Conservation (phyloP, 2,888 invertebrate species). For the Alloscopus bannaensis region DNA sequence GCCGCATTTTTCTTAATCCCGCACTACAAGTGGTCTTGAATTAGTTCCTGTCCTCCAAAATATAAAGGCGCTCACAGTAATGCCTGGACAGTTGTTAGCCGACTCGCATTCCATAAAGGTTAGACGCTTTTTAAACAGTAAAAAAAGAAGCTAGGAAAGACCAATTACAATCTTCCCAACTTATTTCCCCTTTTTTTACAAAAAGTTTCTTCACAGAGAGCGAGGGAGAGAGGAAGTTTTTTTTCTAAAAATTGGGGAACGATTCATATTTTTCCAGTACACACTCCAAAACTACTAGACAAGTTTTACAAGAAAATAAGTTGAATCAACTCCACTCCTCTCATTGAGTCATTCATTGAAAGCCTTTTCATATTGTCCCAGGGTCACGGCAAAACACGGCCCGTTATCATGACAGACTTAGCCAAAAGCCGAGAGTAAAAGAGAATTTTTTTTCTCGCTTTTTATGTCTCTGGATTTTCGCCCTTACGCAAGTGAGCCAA, state of each 20-base stretch:
- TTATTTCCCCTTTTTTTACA: conserved; percentile 11
- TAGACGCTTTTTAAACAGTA: no score
- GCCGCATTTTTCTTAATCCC: no score
- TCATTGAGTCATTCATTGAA: background rate
- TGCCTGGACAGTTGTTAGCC: no score
- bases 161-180: background rate
- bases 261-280: background rate
- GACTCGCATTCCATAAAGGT: no score
- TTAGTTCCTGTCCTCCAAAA: no score
- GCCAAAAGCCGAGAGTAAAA: no score
- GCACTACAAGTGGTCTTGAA: no score
- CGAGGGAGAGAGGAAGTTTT: no score
- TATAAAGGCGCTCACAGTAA: no score
- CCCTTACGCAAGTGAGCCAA: conserved; percentile 68
- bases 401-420: background rate
- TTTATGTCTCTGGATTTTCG: conserved; percentile 43
- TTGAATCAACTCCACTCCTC: conserved; percentile 7
- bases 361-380: conserved; percentile 30
- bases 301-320: conserved; percentile 2
- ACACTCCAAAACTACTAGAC: no score
- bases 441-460: conserved; percentile 9
- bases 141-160: no score
- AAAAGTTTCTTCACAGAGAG: conserved; percentile 16
- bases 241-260: conserved; percentile 3
- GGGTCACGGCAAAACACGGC: conserved; percentile 42